These are phyloP conservation scores for Drosophila eohydei DNA, from an alignment of 2,888 invertebrate species.

Conservation along the genomic window DNA sequence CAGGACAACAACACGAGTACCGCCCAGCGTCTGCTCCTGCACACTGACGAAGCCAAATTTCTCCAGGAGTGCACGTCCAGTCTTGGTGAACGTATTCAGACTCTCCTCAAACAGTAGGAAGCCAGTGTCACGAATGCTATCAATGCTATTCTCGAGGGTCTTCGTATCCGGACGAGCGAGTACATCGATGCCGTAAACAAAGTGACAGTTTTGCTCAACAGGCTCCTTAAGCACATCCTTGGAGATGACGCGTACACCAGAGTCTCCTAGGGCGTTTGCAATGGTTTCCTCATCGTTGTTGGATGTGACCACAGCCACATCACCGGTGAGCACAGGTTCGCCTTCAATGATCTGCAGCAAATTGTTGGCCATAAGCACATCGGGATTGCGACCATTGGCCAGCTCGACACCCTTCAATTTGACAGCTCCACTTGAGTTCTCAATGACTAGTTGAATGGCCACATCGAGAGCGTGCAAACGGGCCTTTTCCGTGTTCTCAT, in stretches of 20 bases:
- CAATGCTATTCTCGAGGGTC: conserved; percentile 87
- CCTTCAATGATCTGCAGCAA: conserved; percentile 88
- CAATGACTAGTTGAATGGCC: conserved; percentile 90
- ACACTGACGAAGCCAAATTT: conserved; percentile 86
- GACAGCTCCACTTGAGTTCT: conserved; percentile 89
- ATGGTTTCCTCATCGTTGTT: conserved; percentile 86
- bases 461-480: conserved; percentile 88
- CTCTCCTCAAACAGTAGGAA: conserved; percentile 91
- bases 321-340: conserved; percentile 90
- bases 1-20: conserved; percentile 88
- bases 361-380: conserved; percentile 88
- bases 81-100: conserved; percentile 84
- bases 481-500: conserved; percentile 87
- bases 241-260: conserved; percentile 88
- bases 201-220: conserved; percentile 89
- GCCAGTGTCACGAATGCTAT: conserved; percentile 89
- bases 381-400: conserved; percentile 87
- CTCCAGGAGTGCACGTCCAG: conserved; percentile 84
- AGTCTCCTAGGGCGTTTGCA: conserved; percentile 86
- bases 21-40: conserved; percentile 88
- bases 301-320: conserved; percentile 87
- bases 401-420: conserved; percentile 91
- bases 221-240: conserved; percentile 88
- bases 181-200: conserved; percentile 89
- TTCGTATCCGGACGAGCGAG: conserved; percentile 87